phyloP scores from a whole-genome alignment of 92 coral and sea anemone genomes.

The Heliopora coerulea region DNA sequence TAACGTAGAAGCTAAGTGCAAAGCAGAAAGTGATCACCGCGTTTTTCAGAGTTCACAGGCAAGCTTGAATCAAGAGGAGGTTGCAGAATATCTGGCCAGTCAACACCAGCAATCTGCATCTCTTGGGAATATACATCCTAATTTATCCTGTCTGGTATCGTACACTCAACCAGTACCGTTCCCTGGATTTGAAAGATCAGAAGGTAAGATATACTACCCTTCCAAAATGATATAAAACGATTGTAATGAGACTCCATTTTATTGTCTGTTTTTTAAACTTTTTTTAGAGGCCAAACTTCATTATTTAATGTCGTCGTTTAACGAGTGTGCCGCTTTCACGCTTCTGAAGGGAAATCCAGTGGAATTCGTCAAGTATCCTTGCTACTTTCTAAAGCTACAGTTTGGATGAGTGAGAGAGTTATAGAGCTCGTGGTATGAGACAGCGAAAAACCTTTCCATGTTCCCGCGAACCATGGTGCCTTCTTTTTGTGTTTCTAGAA shows the following conservation, averaged over 20 bases:
- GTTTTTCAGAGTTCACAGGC: slow-evolving; percentile 41
- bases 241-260: background rate
- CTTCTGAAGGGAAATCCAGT: slow-evolving; percentile 84
- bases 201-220: slow-evolving; percentile 57
- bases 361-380: slow-evolving; percentile 98
- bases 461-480: no score
- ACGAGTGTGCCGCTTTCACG: slow-evolving; percentile 90
- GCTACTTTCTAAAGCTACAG: no score
- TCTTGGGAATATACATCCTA: slow-evolving; percentile 87
- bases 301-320: slow-evolving; percentile 90
- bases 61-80: slow-evolving; percentile 84
- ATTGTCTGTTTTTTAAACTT: background rate
- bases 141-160: slow-evolving; percentile 87
- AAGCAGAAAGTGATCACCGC: no score
- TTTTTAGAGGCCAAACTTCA: slow-evolving; percentile 64
- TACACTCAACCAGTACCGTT: slow-evolving; percentile 95
- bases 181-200: slow-evolving; percentile 93
- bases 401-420: no score
- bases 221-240: no score
- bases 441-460: no score
- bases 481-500: no score
- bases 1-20: no score
- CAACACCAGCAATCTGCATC: slow-evolving; percentile 53
- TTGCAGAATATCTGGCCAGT: slow-evolving; percentile 53
- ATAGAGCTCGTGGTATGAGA: no score